phyloP scores from a whole-genome alignment of 2,113 vertebrate genomes.

The Lycocorax pyrrhopterus region DNA sequence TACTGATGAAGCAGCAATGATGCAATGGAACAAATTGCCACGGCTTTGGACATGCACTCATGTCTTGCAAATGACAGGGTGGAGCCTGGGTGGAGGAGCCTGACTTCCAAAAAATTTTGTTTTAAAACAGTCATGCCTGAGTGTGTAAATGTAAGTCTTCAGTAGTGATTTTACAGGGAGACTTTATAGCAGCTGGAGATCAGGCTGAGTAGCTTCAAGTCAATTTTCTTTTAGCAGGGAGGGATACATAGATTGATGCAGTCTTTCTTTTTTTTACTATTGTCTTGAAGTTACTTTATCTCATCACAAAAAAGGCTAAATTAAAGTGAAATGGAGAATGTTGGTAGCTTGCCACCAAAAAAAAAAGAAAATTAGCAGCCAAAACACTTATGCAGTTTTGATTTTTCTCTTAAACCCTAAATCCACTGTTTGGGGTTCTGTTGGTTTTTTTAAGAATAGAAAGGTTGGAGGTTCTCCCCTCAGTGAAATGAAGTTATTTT shows the following conservation, averaged over 20 bases:
- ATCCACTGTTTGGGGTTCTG: background rate
- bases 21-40: background rate
- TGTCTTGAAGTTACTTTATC: background rate
- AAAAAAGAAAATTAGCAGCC: background rate
- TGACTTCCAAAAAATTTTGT: background rate
- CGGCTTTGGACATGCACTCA: background rate
- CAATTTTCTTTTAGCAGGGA: background rate
- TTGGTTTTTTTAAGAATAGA: background rate
- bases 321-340: background rate
- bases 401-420: background rate
- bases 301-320: background rate
- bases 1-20: background rate
- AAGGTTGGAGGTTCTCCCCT: background rate
- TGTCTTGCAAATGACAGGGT: background rate
- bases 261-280: background rate
- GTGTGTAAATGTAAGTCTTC: background rate
- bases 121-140: background rate
- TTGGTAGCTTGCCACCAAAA: background rate
- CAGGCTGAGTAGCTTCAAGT: background rate
- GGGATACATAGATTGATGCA: background rate
- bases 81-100: background rate
- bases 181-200: background rate
- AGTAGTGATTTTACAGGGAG: background rate
- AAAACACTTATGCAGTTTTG: background rate
- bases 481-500: background rate